Base-by-base conservation (phyloP, 2,888 invertebrate species). In the Meloe dianella region DNA sequence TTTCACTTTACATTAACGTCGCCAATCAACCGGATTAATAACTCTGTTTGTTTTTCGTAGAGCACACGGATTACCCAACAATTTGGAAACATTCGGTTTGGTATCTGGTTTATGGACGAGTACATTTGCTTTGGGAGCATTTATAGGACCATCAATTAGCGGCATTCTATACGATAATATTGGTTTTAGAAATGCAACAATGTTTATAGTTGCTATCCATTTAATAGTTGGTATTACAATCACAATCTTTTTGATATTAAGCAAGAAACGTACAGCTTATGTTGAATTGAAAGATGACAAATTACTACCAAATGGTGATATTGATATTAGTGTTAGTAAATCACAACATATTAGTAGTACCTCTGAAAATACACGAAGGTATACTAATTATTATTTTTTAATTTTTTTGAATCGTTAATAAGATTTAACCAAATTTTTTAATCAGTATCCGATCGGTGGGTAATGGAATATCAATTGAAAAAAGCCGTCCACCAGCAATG, bases 91-190 rank as follows among this genome's bases (percentile, higher is more conserved):
- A 0, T 96, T 94, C 79, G 96, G 96, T 0, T 85, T 96, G 41
- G 92, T 96, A 9, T 95, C 96, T 0, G 96, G 95, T 0, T 86
- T 96, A 76, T 96, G 95, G 92, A 95, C 96, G 1, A 94, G 95
- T 0, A 90, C 93, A 0, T 95, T 96, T 78, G 95, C 96, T 0
- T 85, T 96, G 10, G 96, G 96, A 0, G 93, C 94, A 1, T 94
- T 94, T 82, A 89, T 94, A 60, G 94, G 94, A 0, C 94, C 94
- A 1, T 92, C 92, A 0, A 85, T 92, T 1, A 89, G 89, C 72
- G 94, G 94, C 0, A 86, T 92, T 54, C 85, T 94, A 0, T 90
- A 89, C 75, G 93, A 94, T 76, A 86, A 84, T 60, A 88, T 92
- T 61, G 92, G 92, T 0, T 94, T 94, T 80, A 81, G 89, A 32